Conservation (phyloP, 35 echinoderm and acorn worm species). For the Ophiothrix spiculata region DNA sequence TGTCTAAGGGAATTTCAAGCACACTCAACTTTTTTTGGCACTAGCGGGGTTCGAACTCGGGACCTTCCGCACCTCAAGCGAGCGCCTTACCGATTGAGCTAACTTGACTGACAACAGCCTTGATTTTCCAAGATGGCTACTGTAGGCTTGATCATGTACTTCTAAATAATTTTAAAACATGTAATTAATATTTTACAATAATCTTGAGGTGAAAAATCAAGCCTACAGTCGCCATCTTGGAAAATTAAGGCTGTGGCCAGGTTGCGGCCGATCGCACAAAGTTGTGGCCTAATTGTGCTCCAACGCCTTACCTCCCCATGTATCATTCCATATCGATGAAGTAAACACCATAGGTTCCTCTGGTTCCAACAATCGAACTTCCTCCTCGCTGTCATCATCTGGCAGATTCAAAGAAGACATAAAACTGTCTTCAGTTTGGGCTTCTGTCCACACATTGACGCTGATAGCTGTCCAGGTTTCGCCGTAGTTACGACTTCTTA, state of each 20-base stretch:
- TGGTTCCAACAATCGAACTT: background rate
- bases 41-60: too few relatives aligned
- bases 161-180: background rate
- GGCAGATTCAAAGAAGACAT: conserved; percentile 21
- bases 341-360: conserved; percentile 28
- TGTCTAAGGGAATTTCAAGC: too few relatives aligned
- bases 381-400: background rate
- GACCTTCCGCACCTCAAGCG: too few relatives aligned
- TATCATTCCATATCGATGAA: conserved; percentile 40
- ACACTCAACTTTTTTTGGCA: too few relatives aligned
- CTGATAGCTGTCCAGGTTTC: conserved; percentile 40
- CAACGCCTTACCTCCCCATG: conserved; percentile 57
- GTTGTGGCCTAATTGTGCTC: background rate
- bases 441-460: conserved; percentile 22
- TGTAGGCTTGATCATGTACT: background rate
- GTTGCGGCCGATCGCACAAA: background rate
- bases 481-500: conserved; percentile 52
- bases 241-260: background rate
- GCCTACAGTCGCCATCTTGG: background rate
- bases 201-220: background rate
- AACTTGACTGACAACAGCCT: too few relatives aligned
- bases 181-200: background rate
- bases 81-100: too few relatives aligned
- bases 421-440: conserved; percentile 25
- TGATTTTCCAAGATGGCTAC: background rate